Conservation (phyloP, 2,888 invertebrate species). For the Chrysomela aeneicollis region DNA sequence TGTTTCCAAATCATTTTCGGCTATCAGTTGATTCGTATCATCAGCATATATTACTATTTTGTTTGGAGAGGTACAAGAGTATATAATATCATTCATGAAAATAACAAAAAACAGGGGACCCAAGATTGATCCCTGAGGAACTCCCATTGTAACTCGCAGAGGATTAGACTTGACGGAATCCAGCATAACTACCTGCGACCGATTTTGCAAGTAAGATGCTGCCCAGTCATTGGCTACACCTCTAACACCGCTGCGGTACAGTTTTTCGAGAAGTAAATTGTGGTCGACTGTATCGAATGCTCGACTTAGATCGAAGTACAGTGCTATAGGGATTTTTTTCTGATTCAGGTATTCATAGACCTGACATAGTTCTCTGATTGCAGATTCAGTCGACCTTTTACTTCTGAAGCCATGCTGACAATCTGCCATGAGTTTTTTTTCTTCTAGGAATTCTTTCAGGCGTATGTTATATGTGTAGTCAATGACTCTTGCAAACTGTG, state of each 20-base stretch:
- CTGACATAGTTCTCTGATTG: too few relatives aligned
- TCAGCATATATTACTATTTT: too few relatives aligned
- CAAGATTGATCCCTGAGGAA: slow-evolving; percentile 8
- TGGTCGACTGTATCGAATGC: background rate
- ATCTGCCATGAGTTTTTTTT: slow-evolving; percentile 8
- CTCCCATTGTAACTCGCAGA: background rate
- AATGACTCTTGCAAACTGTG: slow-evolving; percentile 7
- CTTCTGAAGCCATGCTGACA: slow-evolving; percentile 15
- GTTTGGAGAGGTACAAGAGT: background rate
- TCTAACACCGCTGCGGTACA: slow-evolving; percentile 5
- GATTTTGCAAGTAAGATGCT: slow-evolving; percentile 1
- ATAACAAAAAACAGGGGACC: slow-evolving; percentile 15
- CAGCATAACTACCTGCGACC: background rate
- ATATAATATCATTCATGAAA: slow-evolving; percentile 12
- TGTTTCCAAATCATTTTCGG: too few relatives aligned
- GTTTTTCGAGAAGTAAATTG: slow-evolving; percentile 59
- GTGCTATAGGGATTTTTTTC: background rate
- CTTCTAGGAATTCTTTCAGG: slow-evolving; percentile 11
- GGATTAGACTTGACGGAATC: background rate
- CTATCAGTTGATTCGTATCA: too few relatives aligned
- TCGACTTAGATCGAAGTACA: background rate
- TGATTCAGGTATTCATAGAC: slow-evolving; percentile 11
- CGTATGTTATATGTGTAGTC: slow-evolving; percentile 15
- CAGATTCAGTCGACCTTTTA: too few relatives aligned
- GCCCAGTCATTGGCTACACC: slow-evolving; percentile 16